These are phyloP conservation scores for Buceros bicornis DNA, from an alignment of 2,797 vertebrate genomes.

Conservation along the genomic window DNA sequence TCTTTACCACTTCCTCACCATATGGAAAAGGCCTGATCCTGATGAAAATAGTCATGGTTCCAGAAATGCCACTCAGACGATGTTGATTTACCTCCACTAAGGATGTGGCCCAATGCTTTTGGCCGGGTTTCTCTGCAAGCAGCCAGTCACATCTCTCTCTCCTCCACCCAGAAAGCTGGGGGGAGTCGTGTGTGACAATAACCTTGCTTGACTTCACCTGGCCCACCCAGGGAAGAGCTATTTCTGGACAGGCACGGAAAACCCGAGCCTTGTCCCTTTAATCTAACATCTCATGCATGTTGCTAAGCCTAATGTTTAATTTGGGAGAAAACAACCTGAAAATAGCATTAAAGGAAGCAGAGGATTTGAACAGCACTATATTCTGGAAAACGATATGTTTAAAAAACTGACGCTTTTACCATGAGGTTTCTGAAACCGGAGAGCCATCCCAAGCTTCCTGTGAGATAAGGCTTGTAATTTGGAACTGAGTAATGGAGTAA, in stretches of 20 bases:
- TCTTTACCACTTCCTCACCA: constrained; percentile 58
- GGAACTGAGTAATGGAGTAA: constrained; percentile 34
- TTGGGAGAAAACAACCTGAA: constrained; percentile 73
- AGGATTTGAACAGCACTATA: constrained; percentile 80
- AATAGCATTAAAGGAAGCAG: constrained; percentile 81
- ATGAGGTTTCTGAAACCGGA: constrained; percentile 64
- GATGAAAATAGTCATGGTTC: constrained; percentile 37
- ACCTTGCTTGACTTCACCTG: constrained; percentile 77
- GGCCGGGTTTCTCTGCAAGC: constrained; percentile 22
- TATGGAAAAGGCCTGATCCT: constrained; percentile 51
- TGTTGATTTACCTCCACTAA: constrained; percentile 59
- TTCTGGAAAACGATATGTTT: constrained; percentile 77
- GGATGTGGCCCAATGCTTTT: constrained; percentile 23
- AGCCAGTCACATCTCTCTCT: background rate
- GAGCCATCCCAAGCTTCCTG: constrained; percentile 44
- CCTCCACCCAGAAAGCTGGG: constrained; percentile 53
- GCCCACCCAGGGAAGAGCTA: constrained; percentile 81
- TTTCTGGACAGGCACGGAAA: constrained; percentile 76
- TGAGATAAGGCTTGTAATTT: constrained; percentile 78
- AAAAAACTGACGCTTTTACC: constrained; percentile 57
- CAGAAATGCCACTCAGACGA: constrained; percentile 7
- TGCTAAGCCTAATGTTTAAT: constrained; percentile 79
- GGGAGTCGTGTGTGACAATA: constrained; percentile 64
- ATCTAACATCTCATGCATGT: constrained; percentile 71
- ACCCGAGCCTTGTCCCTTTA: constrained; percentile 77